These are phyloP conservation scores for Dermatophagoides farinae DNA, from an alignment of 1,140 invertebrate species.

Conservation along the genomic window DNA sequence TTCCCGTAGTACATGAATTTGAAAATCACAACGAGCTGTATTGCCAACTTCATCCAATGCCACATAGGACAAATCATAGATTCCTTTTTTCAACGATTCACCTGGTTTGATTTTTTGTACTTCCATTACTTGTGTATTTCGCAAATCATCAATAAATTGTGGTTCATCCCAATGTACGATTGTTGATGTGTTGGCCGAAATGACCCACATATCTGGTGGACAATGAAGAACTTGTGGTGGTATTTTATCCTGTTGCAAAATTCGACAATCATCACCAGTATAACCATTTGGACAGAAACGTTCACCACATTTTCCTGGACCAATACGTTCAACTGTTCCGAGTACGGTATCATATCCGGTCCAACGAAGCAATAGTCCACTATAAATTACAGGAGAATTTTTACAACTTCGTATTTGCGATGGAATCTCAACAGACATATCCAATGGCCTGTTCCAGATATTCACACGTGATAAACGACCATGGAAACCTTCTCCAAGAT, in stretches of 20 bases:
- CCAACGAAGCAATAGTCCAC: constrained; percentile 67
- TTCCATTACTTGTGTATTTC: constrained; percentile 43
- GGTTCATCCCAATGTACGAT: constrained; percentile 86
- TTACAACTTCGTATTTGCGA: constrained; percentile 39
- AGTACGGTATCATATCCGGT: constrained; percentile 67
- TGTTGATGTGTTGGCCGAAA: constrained; percentile 70
- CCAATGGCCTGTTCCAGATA: constrained; percentile 71
- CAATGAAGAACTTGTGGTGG: constrained; percentile 68
- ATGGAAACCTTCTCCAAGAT: constrained; percentile 69
- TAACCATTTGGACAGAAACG: constrained; percentile 64
- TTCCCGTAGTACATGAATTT: constrained; percentile 69
- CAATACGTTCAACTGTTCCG: constrained; percentile 71
- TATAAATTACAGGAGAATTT: constrained; percentile 69
- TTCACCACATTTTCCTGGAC: constrained; percentile 74
- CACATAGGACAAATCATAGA: constrained; percentile 77
- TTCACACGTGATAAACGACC: constrained; percentile 84
- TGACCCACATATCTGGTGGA: constrained; percentile 59
- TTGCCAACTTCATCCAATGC: constrained; percentile 77
- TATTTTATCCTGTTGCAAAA: constrained; percentile 58
- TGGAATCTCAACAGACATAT: constrained; percentile 77
- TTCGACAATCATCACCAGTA: constrained; percentile 56
- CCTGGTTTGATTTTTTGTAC: constrained; percentile 71
- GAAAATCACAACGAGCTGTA: constrained; percentile 73
- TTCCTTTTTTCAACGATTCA: constrained; percentile 74
- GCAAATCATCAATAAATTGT: constrained; percentile 67